Percentiles rank a stretch among this genome's conserved stretches.
Conservation (phyloP, 2,113 vertebrate species). For the Seriola quinqueradiata region DNA sequence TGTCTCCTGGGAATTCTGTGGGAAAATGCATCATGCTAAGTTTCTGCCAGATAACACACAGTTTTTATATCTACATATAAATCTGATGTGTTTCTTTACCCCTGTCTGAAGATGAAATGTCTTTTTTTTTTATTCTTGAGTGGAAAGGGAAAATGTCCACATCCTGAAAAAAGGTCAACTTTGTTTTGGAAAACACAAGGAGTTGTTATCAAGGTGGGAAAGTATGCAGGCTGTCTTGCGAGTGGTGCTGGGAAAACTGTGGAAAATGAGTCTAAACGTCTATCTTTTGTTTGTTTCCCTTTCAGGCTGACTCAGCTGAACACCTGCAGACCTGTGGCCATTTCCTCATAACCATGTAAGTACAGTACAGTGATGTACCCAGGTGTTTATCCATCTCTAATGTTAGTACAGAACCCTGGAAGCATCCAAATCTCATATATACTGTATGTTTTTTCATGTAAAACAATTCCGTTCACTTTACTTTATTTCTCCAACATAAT, state of each 20-base stretch:
- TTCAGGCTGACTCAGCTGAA: neutral
- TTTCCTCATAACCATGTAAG: neutral
- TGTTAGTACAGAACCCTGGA: neutral
- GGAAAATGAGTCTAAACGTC: constrained; percentile 41
- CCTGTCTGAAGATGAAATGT: neutral
- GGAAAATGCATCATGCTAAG: constrained; percentile 17
- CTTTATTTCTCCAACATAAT: neutral
- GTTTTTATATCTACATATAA: neutral
- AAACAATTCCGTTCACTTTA: neutral
- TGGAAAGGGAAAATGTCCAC: constrained; percentile 14
- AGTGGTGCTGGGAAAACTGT: constrained; percentile 17
- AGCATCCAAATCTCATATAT: no score
- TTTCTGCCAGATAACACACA: constrained; percentile 15
- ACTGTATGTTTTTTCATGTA: no score
- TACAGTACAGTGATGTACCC: neutral
- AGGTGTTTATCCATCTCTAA: neutral
- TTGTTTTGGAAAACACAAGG: constrained; percentile 63
- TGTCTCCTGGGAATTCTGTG: constrained; percentile 9
- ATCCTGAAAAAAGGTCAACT: constrained; percentile 41
- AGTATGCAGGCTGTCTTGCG: constrained; percentile 3
- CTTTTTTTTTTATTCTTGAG: neutral
- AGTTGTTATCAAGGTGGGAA: constrained; percentile 37
- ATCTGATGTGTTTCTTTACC: neutral
- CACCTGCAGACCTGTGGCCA: constrained; percentile 2
- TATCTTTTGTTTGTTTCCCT: neutral